These are phyloP conservation scores for Cyclophora albipunctata DNA, from an alignment of 2,888 invertebrate genomes.

Conservation along the genomic window DNA sequence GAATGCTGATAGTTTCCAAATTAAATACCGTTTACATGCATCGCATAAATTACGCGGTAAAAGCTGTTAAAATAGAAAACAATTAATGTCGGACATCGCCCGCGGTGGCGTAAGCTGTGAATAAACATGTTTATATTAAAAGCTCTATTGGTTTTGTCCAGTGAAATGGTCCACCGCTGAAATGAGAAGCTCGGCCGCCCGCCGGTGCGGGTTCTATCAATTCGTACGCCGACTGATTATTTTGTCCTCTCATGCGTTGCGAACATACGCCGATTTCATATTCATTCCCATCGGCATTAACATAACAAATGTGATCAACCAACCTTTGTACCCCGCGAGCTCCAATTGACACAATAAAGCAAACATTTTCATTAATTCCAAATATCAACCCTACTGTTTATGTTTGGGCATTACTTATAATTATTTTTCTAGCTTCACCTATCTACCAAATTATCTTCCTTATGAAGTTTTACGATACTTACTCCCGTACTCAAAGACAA, in stretches of 20 bases:
- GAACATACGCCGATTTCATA: slow-evolving; percentile 40
- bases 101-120: slow-evolving; percentile 33
- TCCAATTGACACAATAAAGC: slow-evolving; percentile 14
- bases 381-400: neutral
- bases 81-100: slow-evolving; percentile 26
- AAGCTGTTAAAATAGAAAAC: slow-evolving; percentile 13
- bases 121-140: slow-evolving; percentile 51
- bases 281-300: slow-evolving; percentile 43
- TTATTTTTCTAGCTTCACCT: neutral
- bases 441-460: too few relatives aligned
- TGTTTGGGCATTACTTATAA: neutral
- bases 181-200: slow-evolving; percentile 36
- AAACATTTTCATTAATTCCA: neutral
- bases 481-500: too few relatives aligned
- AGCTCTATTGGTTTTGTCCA: slow-evolving; percentile 51
- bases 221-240: slow-evolving; percentile 59
- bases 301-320: slow-evolving; percentile 28
- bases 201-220: slow-evolving; percentile 11
- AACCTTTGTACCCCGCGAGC: slow-evolving; percentile 13
- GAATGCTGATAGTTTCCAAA: neutral
- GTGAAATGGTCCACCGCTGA: slow-evolving; percentile 48
- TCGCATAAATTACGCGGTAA: neutral
- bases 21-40: slow-evolving; percentile 4
- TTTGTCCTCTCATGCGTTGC: slow-evolving; percentile 41
- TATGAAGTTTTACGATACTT: too few relatives aligned